Evolutionary conservation across 2,113 vertebrate genomes (phyloP).

Genomic region (Felis catus): F.catus_Fca126_mat1.0 CM031415.1:13073001-13073500

Average conservation of each 20-base stretch:
- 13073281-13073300: background rate
- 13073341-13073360: background rate
- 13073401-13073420: background rate
- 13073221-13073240: no score
- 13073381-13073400: background rate
- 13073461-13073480: background rate
- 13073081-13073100: no score
- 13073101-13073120: no score
- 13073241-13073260: no score
- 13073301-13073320: background rate
- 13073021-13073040: background rate
- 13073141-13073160: no score
- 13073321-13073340: slow-evolving; percentile 39
- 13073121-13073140: no score
- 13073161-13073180: no score
- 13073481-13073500: background rate
- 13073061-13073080: background rate
- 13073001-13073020: background rate
- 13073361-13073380: background rate
- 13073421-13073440: slow-evolving; percentile 13
- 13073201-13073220: no score
- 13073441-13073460: background rate
- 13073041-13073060: background rate
- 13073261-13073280: no score
- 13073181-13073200: no score